Evolutionary conservation across 1,140 invertebrate species (phyloP).

Genomic region (Trypoxylus dichotomus): DNA sequence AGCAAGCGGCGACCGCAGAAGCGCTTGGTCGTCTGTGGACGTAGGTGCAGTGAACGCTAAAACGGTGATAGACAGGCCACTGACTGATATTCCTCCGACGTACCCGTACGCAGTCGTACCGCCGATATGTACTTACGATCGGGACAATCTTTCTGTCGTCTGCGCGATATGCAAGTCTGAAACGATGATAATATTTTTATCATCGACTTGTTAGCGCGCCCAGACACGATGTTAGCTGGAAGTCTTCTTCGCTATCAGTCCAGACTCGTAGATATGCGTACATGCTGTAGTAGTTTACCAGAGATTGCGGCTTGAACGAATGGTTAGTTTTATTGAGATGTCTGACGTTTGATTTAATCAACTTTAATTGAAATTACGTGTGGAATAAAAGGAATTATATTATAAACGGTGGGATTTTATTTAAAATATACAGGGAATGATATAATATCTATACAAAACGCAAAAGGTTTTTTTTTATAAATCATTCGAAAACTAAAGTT

Average conservation of each 20-base stretch:
- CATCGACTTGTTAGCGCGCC: not conserved
- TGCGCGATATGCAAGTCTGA: constrained; percentile 4
- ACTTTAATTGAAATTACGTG: no score
- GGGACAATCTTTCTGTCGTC: not conserved
- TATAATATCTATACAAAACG: no score
- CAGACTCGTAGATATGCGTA: not conserved
- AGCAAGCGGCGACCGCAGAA: constrained; percentile 23
- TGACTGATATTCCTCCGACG: constrained; percentile 20
- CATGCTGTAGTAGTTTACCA: constrained; percentile 26
- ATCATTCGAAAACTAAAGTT: no score
- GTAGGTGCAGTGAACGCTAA: constrained; percentile 27
- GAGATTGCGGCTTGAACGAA: constrained; percentile 24
- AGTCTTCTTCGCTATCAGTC: constrained; percentile 12
- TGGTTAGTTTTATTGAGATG: not conserved
- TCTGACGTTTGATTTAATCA: no score
- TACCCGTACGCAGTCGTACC: not conserved
- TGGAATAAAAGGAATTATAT: no score
- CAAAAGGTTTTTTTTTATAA: no score
- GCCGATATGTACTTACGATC: not conserved
- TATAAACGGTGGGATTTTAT: no score
- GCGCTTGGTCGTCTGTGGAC: not conserved
- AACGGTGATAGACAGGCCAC: constrained; percentile 9
- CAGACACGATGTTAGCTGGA: not conserved
- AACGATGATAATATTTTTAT: constrained; percentile 13
- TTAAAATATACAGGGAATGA: no score